Percentiles rank a stretch among this genome's conserved stretches.
Evolutionary conservation across 1,140 invertebrate species (phyloP).

Genomic region (Drosophila arizonae): DNA sequence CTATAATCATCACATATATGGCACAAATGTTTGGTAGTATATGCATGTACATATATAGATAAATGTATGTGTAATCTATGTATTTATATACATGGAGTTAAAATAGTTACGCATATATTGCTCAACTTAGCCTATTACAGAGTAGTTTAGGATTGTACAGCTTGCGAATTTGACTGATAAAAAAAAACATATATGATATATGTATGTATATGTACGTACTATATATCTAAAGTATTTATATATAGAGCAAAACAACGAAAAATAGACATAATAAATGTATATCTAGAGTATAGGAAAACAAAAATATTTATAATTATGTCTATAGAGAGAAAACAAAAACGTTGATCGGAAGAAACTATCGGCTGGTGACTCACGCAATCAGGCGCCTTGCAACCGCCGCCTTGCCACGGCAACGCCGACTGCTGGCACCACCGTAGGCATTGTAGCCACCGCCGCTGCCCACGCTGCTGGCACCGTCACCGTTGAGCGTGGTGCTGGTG

Average conservation of each 20-base stretch:
- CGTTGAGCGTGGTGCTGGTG: slow-evolving; percentile 61
- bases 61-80: too few relatives aligned
- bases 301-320: background rate
- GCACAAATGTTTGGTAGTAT: slow-evolving; percentile 61
- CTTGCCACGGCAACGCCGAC: slow-evolving; percentile 47
- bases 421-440: slow-evolving; percentile 29
- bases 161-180: slow-evolving; percentile 3
- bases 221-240: background rate
- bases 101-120: slow-evolving; percentile 21
- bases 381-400: slow-evolving; percentile 40
- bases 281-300: background rate
- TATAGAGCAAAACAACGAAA: slow-evolving; percentile 13
- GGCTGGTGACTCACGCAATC: slow-evolving; percentile 49
- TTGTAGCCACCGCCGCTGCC: slow-evolving; percentile 31
- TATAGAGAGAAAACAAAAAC: slow-evolving; percentile 4
- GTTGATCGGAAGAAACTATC: background rate
- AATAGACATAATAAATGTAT: slow-evolving; percentile 1
- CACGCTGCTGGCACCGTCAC: slow-evolving; percentile 15
- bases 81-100: slow-evolving; percentile 14
- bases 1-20: slow-evolving; percentile 82
- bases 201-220: too few relatives aligned
- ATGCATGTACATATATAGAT: background rate
- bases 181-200: background rate
- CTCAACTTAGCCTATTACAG: slow-evolving; percentile 26
- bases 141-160: slow-evolving; percentile 22